phyloP scores from a whole-genome alignment of 2,888 invertebrate species.

The Caenorhabditis auriculariae region DNA sequence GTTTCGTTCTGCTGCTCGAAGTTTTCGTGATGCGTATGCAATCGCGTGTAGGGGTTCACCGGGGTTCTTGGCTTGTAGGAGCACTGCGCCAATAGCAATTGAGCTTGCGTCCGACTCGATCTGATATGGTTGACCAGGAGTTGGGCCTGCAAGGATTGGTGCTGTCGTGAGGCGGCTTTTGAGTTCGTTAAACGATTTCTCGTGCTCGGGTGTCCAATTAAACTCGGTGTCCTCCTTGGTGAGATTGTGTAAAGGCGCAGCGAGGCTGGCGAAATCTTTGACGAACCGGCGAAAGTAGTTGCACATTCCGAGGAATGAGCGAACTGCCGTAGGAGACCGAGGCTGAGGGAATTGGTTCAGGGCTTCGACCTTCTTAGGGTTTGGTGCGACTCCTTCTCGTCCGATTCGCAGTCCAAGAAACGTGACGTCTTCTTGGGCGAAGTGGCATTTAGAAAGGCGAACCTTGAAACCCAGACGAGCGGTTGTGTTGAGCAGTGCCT shows the following conservation, averaged over 20 bases:
- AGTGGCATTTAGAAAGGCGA: constrained; percentile 21
- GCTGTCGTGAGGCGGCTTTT: constrained; percentile 11
- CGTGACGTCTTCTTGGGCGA: constrained; percentile 17
- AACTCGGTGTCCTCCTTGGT: constrained; percentile 10
- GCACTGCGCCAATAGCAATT: constrained; percentile 17
- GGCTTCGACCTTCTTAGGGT: constrained; percentile 16
- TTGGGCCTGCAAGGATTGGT: constrained; percentile 20
- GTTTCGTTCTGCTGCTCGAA: constrained; percentile 6
- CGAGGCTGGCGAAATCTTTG: constrained; percentile 21
- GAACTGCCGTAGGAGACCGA: constrained; percentile 2
- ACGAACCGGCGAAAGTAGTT: constrained; percentile 36
- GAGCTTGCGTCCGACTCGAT: constrained; percentile 24
- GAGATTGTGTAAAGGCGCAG: constrained; percentile 22
- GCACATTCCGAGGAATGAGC: constrained; percentile 25
- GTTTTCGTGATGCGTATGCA: constrained; percentile 12
- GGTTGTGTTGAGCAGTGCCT: constrained; percentile 20
- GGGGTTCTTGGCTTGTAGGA: constrained; percentile 10
- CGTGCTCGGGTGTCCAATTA: constrained; percentile 12
- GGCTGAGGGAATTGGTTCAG: constrained; percentile 15
- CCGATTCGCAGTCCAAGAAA: constrained; percentile 36
- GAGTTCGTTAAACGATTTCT: constrained; percentile 19
- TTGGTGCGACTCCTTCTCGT: constrained; percentile 23
- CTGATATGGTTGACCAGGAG: constrained; percentile 1
- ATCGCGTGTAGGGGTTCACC: constrained; percentile 7
- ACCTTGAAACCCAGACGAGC: constrained; percentile 24